Evolutionary conservation across 2,888 invertebrate species (phyloP).

Genomic region (Luperina nickerlii): DNA sequence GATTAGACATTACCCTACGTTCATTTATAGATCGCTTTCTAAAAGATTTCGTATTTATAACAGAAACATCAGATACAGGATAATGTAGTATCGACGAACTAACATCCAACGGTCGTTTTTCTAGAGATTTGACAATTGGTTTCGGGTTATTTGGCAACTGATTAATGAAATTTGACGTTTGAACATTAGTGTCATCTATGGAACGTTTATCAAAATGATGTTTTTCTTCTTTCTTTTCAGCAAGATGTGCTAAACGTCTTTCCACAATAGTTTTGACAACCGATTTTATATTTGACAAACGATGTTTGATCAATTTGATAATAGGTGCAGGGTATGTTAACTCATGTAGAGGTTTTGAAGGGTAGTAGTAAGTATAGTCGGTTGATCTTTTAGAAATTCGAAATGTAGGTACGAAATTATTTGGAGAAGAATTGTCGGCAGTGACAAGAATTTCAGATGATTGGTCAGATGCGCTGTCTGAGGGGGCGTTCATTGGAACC

Average conservation of each 20-base stretch:
- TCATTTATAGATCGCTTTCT: slow-evolving; percentile 56
- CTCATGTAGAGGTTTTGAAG: slow-evolving; percentile 49
- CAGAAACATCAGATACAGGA: slow-evolving; percentile 43
- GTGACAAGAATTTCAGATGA: slow-evolving; percentile 68
- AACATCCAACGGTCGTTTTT: slow-evolving; percentile 42
- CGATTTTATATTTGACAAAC: slow-evolving; percentile 50
- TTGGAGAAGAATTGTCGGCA: slow-evolving; percentile 53
- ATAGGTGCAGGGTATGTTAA: slow-evolving; percentile 42
- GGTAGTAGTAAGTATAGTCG: slow-evolving; percentile 47
- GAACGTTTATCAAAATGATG: slow-evolving; percentile 56
- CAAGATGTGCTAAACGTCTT: slow-evolving; percentile 43
- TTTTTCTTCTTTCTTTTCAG: slow-evolving; percentile 54
- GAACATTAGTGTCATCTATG: slow-evolving; percentile 26
- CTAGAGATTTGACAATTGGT: slow-evolving; percentile 48
- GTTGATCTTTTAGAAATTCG: slow-evolving; percentile 57
- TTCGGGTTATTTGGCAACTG: slow-evolving; percentile 8
- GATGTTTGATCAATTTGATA: slow-evolving; percentile 50
- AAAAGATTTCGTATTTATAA: slow-evolving; percentile 63
- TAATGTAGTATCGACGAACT: slow-evolving; percentile 29
- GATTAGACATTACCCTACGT: slow-evolving; percentile 16
- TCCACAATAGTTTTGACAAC: slow-evolving; percentile 53
- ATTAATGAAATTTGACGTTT: slow-evolving; percentile 32
- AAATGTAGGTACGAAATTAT: slow-evolving; percentile 33
- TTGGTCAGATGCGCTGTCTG: slow-evolving; percentile 48
- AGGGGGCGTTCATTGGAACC: slow-evolving; percentile 37